A percentile compares a stretch with the other conserved stretches of the same genome.
Conservation (phyloP, 1,140 invertebrate species). For the Chironomus striatipennis region DNA sequence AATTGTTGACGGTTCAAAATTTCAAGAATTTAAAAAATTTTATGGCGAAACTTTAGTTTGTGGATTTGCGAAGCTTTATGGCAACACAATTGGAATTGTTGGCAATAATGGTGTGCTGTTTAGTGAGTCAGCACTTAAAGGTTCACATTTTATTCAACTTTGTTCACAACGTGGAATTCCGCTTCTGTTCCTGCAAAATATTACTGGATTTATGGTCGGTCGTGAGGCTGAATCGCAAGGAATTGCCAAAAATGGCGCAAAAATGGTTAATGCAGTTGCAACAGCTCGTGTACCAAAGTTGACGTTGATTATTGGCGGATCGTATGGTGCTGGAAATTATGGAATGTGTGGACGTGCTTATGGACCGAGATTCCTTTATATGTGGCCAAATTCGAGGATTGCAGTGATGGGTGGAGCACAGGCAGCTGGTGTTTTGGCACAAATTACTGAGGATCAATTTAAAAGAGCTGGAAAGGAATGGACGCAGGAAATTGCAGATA, state of each 20-base stretch:
- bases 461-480: conserved; percentile 67
- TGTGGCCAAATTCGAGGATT: conserved; percentile 94
- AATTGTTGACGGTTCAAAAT: conserved; percentile 91
- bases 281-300: conserved; percentile 98
- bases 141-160: conserved; percentile 94
- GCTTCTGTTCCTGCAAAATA: conserved; percentile 92
- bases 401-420: conserved; percentile 95
- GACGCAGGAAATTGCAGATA: conserved; percentile 72
- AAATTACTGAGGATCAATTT: conserved; percentile 75
- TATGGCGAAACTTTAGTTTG: conserved; percentile 96
- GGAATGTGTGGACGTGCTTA: conserved; percentile 71
- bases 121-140: conserved; percentile 93
- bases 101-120: conserved; percentile 98
- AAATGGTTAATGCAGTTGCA: conserved; percentile 97
- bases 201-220: conserved; percentile 99
- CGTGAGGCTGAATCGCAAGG: conserved; percentile 91
- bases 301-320: conserved; percentile 84
- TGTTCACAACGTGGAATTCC: conserved; percentile 85
- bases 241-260: conserved; percentile 98
- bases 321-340: conserved; percentile 96
- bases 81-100: conserved; percentile 87
- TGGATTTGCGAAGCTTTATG: conserved; percentile 88
- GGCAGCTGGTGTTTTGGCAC: conserved; percentile 82
- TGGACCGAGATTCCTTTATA: conserved; percentile 87
- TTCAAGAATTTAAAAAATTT: conserved; percentile 94